Evolutionary conservation across 2,888 invertebrate species (phyloP), one percentile per base, ranked within the genome.

Genomic region (Mimas tiliae): DNA sequence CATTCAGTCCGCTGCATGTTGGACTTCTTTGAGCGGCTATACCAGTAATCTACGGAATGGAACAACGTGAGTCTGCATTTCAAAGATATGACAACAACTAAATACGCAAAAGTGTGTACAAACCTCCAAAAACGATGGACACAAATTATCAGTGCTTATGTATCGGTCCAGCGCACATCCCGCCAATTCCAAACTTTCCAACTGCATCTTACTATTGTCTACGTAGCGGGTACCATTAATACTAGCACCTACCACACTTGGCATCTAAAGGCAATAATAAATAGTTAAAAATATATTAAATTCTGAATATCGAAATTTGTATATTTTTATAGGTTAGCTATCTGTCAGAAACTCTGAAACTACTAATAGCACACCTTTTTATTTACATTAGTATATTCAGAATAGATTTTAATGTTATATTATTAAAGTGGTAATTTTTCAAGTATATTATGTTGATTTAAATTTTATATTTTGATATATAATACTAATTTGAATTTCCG

Each of bases 1-100:
- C 98, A 73, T 96, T 96, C 52, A 98, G 90, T 6, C 99, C 99
- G 94, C 98, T 98, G 69, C 97, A 97, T 74, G 97, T 97, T 75
- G 98, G 96, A 77, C 95, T 96, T 79, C 95, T 95, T 93, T 95
- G 94, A 63, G 94, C 91, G 67, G 94, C 95, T 74, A 96, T 91
- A 70, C 95, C 96, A 80, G 96, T 95, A 74, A 95, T 91, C 95
- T 95, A 75, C 21, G 27, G 45, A 27, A 45, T 34, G 12, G 47
- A 33, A 51, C 42, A 62, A 65, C n/a, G 9, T 65, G 42, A 52
- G 16, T 34, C 14, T 51, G 0, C 9, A 16, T 7, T 11, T 19
- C 4, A 19, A 19, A 12, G 11, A 42, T 6, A 42, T 42, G 9
- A 6, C 11, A 42, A 19, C 58, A 12, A 42, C 51, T 38, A 51